phyloP scores from a whole-genome alignment of 2,113 vertebrate species.

The Struthidea cinerea region DNA sequence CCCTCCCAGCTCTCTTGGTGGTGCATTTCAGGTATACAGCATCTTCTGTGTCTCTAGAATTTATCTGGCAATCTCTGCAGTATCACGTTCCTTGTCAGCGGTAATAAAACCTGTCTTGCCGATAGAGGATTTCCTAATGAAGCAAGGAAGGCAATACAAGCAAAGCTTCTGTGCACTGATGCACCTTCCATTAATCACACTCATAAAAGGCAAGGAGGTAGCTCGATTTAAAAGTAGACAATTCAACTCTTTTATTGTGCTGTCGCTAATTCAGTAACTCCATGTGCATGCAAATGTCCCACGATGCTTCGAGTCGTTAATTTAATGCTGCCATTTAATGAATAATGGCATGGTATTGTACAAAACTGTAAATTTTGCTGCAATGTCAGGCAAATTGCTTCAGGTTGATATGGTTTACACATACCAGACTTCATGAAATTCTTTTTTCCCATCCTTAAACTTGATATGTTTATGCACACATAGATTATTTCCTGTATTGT shows the following conservation, averaged over 20 bases:
- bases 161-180: not conserved
- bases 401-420: not conserved
- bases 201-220: not conserved
- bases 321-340: constrained; percentile 26
- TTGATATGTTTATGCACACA: not conserved
- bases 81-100: not conserved
- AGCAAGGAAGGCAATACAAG: not conserved
- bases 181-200: constrained; percentile 25
- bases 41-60: not conserved
- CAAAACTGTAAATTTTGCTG: not conserved
- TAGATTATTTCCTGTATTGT: not conserved
- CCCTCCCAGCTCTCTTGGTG: not conserved
- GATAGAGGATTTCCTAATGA: constrained; percentile 25
- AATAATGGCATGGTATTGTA: constrained; percentile 6
- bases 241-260: not conserved
- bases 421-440: not conserved
- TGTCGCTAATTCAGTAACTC: not conserved
- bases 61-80: constrained; percentile 1
- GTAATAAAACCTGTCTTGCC: constrained; percentile 13
- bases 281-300: not conserved
- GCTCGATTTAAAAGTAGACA: not conserved
- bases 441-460: not conserved
- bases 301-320: not conserved
- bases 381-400: not conserved
- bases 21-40: not conserved